Base-by-base conservation (phyloP, 2,113 vertebrate species). In the Sprattus sprattus region DNA sequence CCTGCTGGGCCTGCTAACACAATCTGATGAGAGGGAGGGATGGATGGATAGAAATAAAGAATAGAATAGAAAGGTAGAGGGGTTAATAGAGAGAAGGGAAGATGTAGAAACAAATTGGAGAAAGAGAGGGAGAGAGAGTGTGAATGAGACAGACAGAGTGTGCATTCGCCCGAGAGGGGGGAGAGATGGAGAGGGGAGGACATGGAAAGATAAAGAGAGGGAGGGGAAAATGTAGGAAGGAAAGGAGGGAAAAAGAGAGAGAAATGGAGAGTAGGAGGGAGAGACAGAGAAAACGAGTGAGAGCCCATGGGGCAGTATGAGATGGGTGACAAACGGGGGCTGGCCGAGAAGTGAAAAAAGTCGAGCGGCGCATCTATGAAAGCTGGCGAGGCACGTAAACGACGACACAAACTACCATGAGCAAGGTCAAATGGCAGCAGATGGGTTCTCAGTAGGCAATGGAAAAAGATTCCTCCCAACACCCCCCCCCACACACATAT, bases 381-480 rank as follows among this genome's bases (percentile, higher is more conserved):
- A 49, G 46, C 22, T 8, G 13, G 11, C 32, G 46, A 67, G 32
- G 28, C 25, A 57, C 22, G 39, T 11, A 11, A 83, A n/a, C n/a
- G 7, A 32, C 18, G 45, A 46, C 83, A 71, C 18, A 28, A 46
- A 71, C 18, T 20, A 25, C 46, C 11, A 25, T 22, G 16, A 67
- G 67, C 83, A 46, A 84, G 60, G 83, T 84, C 45, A 67, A 49
- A 45, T 46, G 3, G 54, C 16, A 13, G 28, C 54, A 60, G 64
- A 83, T 22, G 57, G 22, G 45, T 44, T 28, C 54, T 25, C 20
- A 11, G 45, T 67, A 20, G 83, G 32, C n/a, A 47, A 16, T 71
- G 20, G 57, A 20, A 57, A 84, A 16, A 1, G 22, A 32, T 82
- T 32, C 25, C 15, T 83, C 49, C 82, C 13, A 49, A 28, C 16